Evolutionary conservation across 2,888 invertebrate genomes (phyloP).

Genomic region (Acleris cristana): DNA sequence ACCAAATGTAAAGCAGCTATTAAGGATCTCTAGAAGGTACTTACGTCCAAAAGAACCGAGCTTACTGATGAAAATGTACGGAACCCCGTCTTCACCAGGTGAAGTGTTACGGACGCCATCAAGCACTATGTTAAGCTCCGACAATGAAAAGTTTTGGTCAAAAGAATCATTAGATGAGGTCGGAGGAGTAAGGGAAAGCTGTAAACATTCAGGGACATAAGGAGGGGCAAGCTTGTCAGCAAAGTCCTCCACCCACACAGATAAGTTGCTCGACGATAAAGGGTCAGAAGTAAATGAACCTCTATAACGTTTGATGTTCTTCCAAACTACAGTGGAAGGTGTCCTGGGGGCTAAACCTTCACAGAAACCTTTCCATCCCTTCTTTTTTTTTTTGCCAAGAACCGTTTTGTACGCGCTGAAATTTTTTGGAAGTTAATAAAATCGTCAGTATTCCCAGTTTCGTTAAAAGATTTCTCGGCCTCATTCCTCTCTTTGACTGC

Average conservation of each 20-base stretch:
- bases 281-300: neutral
- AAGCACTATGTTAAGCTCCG: neutral
- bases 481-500: neutral
- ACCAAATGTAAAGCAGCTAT: neutral
- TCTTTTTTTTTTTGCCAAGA: neutral
- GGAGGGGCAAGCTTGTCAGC: neutral
- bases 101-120: neutral
- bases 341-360: no score
- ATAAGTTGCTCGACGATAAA: neutral
- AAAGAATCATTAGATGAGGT: neutral
- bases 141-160: neutral
- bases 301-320: neutral
- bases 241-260: neutral
- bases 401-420: neutral
- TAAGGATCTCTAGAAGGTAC: neutral
- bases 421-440: neutral
- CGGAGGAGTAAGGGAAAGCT: neutral
- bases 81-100: neutral
- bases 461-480: neutral
- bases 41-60: neutral
- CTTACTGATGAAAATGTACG: neutral
- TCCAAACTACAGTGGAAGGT: neutral
- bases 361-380: neutral
- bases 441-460: neutral
- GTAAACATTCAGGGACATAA: neutral